Percentiles rank a stretch among this genome's conserved stretches.
Conservation (phyloP, 2,797 vertebrate genomes). For the Sebastes glaucus region DNA sequence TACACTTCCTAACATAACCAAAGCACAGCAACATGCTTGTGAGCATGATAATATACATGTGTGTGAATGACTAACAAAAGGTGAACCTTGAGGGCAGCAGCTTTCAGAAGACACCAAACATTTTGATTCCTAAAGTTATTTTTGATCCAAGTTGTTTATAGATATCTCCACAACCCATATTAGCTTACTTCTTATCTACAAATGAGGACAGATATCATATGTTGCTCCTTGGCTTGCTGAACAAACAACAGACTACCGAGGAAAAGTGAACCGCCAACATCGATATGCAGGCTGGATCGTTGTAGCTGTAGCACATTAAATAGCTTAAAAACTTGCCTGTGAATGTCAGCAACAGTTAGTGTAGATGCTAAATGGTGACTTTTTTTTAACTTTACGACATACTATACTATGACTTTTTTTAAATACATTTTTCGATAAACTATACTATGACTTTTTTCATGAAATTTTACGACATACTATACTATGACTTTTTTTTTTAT, state of each 20-base stretch:
- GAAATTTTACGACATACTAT: no score
- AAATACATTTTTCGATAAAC: no score
- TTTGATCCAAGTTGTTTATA: constrained; percentile 14
- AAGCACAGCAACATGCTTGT: constrained; percentile 68
- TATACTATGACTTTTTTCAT: no score
- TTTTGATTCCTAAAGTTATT: constrained; percentile 14
- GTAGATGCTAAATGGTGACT: neutral
- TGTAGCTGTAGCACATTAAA: neutral
- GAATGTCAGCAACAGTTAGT: neutral
- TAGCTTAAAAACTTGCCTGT: neutral
- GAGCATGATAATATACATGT: constrained; percentile 34
- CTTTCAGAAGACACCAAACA: constrained; percentile 6
- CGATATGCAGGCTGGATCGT: neutral
- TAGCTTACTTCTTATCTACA: neutral
- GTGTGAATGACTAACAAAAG: constrained; percentile 52
- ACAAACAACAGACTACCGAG: no score
- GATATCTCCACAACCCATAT: neutral
- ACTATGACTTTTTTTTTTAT: no score
- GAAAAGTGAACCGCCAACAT: no score
- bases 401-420: no score
- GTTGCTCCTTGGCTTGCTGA: no score
- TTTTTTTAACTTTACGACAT: no score
- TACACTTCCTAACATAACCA: constrained; percentile 62
- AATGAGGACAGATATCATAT: neutral
- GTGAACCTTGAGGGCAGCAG: constrained; percentile 60